Percentiles rank a stretch among this genome's conserved stretches.
phyloP scores from a whole-genome alignment of 2,888 invertebrate genomes.

The Pachycephus smyrnensis region DNA sequence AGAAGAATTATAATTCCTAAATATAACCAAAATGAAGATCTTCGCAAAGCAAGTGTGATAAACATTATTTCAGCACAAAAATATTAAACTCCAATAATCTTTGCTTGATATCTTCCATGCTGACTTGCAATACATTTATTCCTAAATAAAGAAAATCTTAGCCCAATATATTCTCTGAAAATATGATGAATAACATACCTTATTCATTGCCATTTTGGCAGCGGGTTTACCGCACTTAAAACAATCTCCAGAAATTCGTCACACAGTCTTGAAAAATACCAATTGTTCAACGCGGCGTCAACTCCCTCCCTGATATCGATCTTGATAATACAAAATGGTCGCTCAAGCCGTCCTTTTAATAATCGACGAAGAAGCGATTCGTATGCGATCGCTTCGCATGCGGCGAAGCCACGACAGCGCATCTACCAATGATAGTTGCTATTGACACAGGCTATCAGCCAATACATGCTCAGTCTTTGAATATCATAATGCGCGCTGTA shows the following conservation, averaged over 20 bases:
- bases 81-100: not conserved
- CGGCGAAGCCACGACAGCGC: not conserved
- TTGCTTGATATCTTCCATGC: not conserved
- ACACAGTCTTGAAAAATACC: not conserved
- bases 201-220: conserved; percentile 4
- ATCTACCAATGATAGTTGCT: not conserved
- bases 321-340: conserved; percentile 1
- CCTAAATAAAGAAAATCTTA: not conserved
- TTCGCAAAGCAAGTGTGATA: not conserved
- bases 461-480: not conserved
- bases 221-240: not conserved
- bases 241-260: not conserved
- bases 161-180: not conserved
- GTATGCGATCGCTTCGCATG: not conserved
- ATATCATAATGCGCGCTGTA: not conserved
- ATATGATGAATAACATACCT: not conserved
- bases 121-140: not conserved
- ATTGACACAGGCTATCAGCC: not conserved
- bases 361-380: not conserved
- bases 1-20: not conserved
- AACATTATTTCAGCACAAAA: not conserved
- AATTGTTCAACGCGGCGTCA: conserved; percentile 4
- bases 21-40: not conserved
- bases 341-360: conserved; percentile 5
- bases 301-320: not conserved